Percentiles rank a stretch among this genome's conserved stretches.
Conservation (phyloP, 1,140 invertebrate genomes). For the Eumaeus atala region DNA sequence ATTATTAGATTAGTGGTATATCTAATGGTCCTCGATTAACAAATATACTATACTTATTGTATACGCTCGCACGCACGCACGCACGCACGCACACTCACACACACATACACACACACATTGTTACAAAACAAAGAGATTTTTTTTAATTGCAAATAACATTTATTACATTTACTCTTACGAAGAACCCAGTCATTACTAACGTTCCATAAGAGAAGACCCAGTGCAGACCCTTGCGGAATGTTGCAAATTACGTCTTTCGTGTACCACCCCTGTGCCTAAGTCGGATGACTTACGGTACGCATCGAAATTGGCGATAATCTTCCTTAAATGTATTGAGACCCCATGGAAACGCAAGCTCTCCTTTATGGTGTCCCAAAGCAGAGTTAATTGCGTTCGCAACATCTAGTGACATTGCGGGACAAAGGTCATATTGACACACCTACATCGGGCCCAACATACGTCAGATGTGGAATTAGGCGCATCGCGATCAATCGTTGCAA, state of each 20-base stretch:
- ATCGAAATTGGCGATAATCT: not conserved
- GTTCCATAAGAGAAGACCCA: not conserved
- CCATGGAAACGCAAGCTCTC: not conserved
- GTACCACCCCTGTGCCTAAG: not conserved
- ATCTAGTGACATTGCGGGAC: constrained; percentile 10
- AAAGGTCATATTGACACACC: not conserved
- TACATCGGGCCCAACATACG: not conserved
- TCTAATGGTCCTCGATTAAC: too few species aligned
- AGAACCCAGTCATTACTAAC: not conserved
- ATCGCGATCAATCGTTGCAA: constrained; percentile 11
- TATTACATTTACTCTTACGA: too few species aligned
- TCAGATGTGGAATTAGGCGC: not conserved
- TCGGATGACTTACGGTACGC: not conserved
- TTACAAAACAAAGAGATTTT: too few species aligned
- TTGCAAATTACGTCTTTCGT: not conserved
- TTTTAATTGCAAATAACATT: too few species aligned
- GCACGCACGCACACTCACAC: too few species aligned
- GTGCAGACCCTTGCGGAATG: not conserved
- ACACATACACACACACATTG: too few species aligned
- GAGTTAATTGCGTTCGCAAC: constrained; percentile 14
- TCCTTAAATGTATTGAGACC: not conserved
- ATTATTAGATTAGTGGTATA: too few species aligned
- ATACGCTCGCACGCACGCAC: too few species aligned
- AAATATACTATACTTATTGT: too few species aligned
- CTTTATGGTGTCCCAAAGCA: not conserved